Evolutionary conservation across 2,888 invertebrate genomes (phyloP).

Genomic region (Thymelicus acteon): DNA sequence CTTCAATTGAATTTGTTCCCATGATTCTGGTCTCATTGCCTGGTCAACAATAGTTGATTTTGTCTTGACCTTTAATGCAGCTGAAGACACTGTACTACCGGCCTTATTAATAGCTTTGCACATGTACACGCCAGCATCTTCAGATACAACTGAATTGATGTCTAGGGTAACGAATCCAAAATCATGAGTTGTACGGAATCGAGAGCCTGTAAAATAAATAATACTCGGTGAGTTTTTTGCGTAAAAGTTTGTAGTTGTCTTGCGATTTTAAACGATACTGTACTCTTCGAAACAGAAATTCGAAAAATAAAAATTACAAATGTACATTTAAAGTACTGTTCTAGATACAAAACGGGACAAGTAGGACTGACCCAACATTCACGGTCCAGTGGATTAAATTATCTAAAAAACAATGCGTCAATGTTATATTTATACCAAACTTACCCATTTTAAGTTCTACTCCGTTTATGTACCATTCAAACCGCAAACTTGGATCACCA

Average conservation of each 20-base stretch:
- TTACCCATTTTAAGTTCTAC: slow-evolving; percentile 95
- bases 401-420: no score
- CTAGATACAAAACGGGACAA: no score
- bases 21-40: slow-evolving; percentile 94
- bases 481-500: slow-evolving; percentile 95
- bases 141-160: slow-evolving; percentile 93
- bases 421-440: slow-evolving; percentile 43
- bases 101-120: slow-evolving; percentile 97
- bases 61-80: slow-evolving; percentile 94
- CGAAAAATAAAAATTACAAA: no score
- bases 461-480: slow-evolving; percentile 98
- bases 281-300: no score
- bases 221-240: not conserved
- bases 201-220: slow-evolving; percentile 84
- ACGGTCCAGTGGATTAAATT: no score
- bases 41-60: slow-evolving; percentile 92
- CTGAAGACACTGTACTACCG: slow-evolving; percentile 97
- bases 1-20: slow-evolving; percentile 95
- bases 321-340: no score
- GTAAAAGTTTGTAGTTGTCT: no score
- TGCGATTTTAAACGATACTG: no score
- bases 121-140: slow-evolving; percentile 97
- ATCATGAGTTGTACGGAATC: slow-evolving; percentile 96
- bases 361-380: no score
- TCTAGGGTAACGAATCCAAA: slow-evolving; percentile 97